Evolutionary conservation across 2,113 vertebrate species (phyloP).

Genomic region (Phocoena phocoena): DNA sequence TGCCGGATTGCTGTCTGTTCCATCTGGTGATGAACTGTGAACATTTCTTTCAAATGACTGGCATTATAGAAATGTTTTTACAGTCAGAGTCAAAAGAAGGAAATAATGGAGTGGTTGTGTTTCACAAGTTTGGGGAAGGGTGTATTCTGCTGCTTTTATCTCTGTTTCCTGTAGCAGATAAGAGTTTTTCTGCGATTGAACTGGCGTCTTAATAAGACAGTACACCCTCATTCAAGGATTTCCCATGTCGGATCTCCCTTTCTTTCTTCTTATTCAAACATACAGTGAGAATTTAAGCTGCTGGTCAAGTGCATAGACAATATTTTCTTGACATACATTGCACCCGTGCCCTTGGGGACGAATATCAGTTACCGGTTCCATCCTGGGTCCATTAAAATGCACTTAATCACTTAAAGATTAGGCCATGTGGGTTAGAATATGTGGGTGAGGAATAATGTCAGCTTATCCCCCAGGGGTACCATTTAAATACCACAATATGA

Average conservation of each 20-base stretch:
- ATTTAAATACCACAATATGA: background rate
- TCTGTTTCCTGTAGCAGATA: slow-evolving; percentile 60
- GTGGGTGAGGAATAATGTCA: background rate
- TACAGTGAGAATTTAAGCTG: background rate
- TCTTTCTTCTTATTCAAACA: background rate
- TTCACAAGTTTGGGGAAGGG: slow-evolving; percentile 20
- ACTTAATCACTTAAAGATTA: slow-evolving; percentile 11
- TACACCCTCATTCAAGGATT: background rate
- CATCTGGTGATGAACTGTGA: background rate
- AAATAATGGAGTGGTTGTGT: background rate
- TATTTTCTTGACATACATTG: background rate
- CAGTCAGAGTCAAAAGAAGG: background rate
- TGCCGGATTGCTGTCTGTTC: background rate
- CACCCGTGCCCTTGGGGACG: background rate
- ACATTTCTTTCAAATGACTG: background rate
- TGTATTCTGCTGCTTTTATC: slow-evolving; percentile 40
- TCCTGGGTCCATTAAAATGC: background rate
- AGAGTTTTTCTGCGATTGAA: slow-evolving; percentile 39
- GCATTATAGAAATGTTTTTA: slow-evolving; percentile 27
- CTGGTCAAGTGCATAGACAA: background rate
- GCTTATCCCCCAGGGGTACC: background rate
- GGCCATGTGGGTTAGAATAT: background rate
- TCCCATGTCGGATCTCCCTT: background rate
- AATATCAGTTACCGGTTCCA: background rate
- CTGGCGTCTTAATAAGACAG: background rate